Conservation (phyloP, 2,888 invertebrate genomes). For the Baccha elongata region DNA sequence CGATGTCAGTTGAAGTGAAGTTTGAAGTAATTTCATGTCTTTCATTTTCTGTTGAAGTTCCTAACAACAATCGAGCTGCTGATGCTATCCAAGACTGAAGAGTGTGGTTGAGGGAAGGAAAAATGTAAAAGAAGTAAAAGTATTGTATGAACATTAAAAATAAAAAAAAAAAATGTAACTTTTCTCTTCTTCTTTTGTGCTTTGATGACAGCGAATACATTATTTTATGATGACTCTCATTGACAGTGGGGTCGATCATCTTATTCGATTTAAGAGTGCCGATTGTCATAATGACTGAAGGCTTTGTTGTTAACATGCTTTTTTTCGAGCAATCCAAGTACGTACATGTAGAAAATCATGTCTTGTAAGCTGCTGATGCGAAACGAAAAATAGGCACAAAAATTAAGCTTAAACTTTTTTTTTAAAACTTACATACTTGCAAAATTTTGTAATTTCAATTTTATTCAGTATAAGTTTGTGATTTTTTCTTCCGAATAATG, state of each 20-base stretch:
- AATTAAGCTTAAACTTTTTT: too few species aligned
- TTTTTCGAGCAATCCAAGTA: too few species aligned
- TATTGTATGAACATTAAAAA: conserved; percentile 10
- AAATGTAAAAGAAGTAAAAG: conserved; percentile 32
- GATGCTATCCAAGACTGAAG: not conserved
- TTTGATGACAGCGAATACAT: conserved; percentile 1
- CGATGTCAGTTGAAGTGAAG: conserved; percentile 56
- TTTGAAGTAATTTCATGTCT: conserved; percentile 57
- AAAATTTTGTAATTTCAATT: too few species aligned
- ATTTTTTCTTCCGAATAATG: too few species aligned
- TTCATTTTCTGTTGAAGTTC: not conserved
- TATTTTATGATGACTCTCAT: not conserved
- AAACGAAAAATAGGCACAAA: too few species aligned
- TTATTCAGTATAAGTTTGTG: too few species aligned
- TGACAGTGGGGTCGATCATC: conserved; percentile 14
- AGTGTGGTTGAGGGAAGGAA: not conserved
- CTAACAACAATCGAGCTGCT: conserved; percentile 3
- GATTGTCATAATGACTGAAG: too few species aligned
- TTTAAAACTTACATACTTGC: too few species aligned
- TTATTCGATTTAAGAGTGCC: too few species aligned
- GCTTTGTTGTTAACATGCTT: too few species aligned
- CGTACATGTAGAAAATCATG: too few species aligned
- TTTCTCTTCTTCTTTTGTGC: conserved; percentile 14
- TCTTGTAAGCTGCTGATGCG: too few species aligned
- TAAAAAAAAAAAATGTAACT: conserved; percentile 5